Base-by-base conservation (phyloP, 2,888 invertebrate genomes). In the Lottia gigantea region DNA sequence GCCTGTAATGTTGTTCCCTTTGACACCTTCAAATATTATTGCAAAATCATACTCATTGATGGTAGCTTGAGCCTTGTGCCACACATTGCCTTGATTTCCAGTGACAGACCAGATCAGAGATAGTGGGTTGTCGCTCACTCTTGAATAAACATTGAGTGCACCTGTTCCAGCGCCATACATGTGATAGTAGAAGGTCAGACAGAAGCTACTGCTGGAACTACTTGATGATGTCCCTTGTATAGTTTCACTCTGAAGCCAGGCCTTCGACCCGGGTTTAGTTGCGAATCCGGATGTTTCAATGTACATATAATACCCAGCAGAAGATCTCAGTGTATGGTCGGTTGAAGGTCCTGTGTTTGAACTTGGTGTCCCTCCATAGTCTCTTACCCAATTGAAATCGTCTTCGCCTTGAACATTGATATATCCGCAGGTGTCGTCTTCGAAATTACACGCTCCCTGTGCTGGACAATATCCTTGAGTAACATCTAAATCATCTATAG, bases 221-320 rank as follows among this genome's bases (percentile, higher is more conserved):
- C 79, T 78, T 4, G 61, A 74, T 16, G 31, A 67, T 23, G 70
- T 69, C 8, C 79, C 74, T n/a, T 75, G 77, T 2, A 80, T 73
- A 31, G 81, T 77, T 46, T 81, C 83, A 78, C 83, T 83, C 8
- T 80, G 72, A 12, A 86, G 78, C 79, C 90, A 87, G 0, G 92
- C 92, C 62, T 87, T 88, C 78, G 92, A 91, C 2, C 92, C 91
- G 74, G 90, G 78, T 65, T 91, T 86, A 1, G 91, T 72, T 16
- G 74, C 71, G 0, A 47, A 91, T 76, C 90, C 91, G 8, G 91
- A 88, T 1, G 92, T 79, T 70, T 85, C 86, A n/a, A 85, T 84
- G 74, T 85, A 86, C 78, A 86, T 78, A 76, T 86, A 86, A 67
- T 82, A 80, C 8, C 86, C 85, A n/a, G 67, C 62, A 8, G 75